phyloP scores from a whole-genome alignment of 2,797 vertebrate species.

The Pagetopsis macropterus region DNA sequence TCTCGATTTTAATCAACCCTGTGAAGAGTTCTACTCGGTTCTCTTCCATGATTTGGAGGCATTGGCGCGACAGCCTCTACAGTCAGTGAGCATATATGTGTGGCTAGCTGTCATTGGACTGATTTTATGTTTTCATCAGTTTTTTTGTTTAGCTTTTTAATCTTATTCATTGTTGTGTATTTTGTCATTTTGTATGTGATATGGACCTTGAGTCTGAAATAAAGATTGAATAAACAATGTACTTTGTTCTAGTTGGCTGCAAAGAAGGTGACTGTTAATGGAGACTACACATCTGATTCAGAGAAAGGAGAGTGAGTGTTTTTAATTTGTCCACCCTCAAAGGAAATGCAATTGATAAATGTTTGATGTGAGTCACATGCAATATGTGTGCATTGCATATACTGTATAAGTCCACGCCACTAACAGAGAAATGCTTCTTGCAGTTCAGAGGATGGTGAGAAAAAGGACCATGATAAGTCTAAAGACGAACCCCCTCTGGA shows the following conservation, averaged over 20 bases:
- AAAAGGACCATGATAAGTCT: constrained; percentile 88
- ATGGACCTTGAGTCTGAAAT: no score
- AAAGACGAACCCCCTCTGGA: constrained; percentile 85
- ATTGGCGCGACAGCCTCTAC: no score
- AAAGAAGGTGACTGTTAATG: constrained; percentile 84
- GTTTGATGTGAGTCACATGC: not conserved
- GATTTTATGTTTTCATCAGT: no score
- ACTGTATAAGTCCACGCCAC: not conserved
- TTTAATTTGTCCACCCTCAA: constrained; percentile 15
- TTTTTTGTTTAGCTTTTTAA: no score
- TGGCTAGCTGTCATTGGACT: no score
- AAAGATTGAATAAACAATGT: not conserved
- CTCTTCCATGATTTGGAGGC: no score
- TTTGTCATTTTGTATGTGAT: no score
- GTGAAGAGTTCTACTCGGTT: no score
- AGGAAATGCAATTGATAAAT: not conserved
- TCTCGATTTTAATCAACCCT: no score
- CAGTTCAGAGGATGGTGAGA: constrained; percentile 95
- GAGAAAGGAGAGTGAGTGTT: constrained; percentile 97
- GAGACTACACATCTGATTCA: constrained; percentile 87
- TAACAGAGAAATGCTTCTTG: constrained; percentile 39
- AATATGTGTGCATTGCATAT: not conserved
- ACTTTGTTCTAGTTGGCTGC: constrained; percentile 82
- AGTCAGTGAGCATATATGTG: no score
- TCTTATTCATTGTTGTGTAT: no score